A percentile compares a stretch with the other conserved stretches of the same genome.
These are phyloP conservation scores for Eupithecia insigniata DNA, from an alignment of 2,888 invertebrate species.

Conservation along the genomic window DNA sequence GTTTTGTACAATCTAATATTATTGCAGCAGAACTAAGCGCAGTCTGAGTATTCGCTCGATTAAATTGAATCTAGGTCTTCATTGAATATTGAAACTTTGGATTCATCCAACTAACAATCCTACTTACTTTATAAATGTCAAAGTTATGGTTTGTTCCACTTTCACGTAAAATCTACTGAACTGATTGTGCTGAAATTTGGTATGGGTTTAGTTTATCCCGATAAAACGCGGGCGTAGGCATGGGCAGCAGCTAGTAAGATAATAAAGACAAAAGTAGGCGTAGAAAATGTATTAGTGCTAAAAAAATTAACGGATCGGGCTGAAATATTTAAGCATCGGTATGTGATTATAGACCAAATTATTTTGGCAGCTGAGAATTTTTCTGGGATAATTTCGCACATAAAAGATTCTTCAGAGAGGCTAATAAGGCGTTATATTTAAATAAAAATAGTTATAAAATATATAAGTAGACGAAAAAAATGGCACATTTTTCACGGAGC, in stretches of 20 bases:
- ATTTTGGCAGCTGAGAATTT: background rate
- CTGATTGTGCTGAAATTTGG: no score
- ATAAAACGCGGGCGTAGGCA: no score
- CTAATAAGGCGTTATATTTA: background rate
- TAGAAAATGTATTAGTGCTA: background rate
- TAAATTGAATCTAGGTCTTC: conserved; percentile 23
- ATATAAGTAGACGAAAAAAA: background rate
- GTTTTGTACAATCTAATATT: background rate
- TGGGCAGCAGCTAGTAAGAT: no score
- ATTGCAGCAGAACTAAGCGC: conserved; percentile 21
- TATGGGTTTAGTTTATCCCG: no score
- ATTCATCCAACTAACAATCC: conserved; percentile 2
- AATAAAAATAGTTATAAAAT: background rate
- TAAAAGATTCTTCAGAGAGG: background rate
- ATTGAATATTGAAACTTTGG: conserved; percentile 15
- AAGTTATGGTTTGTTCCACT: no score
- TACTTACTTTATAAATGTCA: no score
- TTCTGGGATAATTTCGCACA: background rate
- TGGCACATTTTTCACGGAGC: background rate
- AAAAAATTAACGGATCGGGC: background rate
- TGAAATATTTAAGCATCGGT: background rate
- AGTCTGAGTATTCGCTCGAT: conserved; percentile 19
- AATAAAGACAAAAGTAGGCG: background rate
- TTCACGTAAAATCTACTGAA: no score
- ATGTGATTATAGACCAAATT: background rate